Evolutionary conservation across 2,113 vertebrate species (phyloP).

Genomic region (Crotalus helleri): DNA sequence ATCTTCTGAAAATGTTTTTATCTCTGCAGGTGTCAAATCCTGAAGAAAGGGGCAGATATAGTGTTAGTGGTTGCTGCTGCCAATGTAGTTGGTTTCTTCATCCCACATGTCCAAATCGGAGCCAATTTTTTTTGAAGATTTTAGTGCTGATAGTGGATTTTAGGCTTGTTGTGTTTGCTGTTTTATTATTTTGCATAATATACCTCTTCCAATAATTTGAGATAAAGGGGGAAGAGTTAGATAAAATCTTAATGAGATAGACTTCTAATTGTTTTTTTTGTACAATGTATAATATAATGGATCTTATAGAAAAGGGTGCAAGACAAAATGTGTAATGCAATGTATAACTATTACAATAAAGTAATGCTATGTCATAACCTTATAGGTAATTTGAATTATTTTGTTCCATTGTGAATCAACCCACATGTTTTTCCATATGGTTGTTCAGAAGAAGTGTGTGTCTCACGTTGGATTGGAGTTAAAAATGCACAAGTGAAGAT

Average conservation of each 20-base stretch:
- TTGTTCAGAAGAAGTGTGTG: background rate
- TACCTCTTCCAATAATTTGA: background rate
- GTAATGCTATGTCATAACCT: background rate
- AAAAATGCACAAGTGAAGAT: background rate
- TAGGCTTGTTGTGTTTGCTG: background rate
- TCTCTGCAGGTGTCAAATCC: background rate
- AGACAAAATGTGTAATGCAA: background rate
- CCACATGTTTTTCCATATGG: background rate
- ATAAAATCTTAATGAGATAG: background rate
- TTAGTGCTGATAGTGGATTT: background rate
- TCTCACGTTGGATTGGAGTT: background rate
- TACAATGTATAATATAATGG: background rate
- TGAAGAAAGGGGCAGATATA: background rate
- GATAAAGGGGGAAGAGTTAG: background rate
- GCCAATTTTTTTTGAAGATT: background rate
- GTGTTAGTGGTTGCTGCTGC: background rate
- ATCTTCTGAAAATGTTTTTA: background rate
- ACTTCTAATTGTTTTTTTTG: background rate
- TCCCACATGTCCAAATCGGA: background rate
- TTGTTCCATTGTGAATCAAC: background rate
- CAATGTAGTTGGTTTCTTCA: background rate
- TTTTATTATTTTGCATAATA: background rate
- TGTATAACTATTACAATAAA: background rate
- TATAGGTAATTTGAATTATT: background rate
- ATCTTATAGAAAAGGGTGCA: background rate